A percentile compares a stretch with the other conserved stretches of the same genome.
These are phyloP conservation scores for Salvelinus sp. DNA, from an alignment of 2,113 vertebrate species.

Conservation along the genomic window DNA sequence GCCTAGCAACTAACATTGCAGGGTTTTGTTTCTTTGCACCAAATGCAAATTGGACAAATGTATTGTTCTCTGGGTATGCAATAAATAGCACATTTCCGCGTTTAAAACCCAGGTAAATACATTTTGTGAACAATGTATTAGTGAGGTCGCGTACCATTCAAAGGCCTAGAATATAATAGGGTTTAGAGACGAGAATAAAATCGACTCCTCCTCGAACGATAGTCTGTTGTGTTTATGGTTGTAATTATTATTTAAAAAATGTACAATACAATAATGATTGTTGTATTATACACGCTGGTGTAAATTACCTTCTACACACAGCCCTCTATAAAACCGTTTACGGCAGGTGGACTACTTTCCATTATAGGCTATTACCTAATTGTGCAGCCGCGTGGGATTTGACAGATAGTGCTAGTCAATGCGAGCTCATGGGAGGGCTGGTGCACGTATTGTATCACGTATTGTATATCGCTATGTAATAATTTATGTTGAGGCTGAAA, in stretches of 20 bases:
- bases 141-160: too few relatives aligned
- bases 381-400: conserved; percentile 20
- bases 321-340: background rate
- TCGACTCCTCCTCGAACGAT: background rate
- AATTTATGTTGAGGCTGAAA: too few relatives aligned
- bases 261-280: background rate
- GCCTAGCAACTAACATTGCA: conserved; percentile 45
- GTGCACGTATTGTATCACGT: too few relatives aligned
- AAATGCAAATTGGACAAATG: conserved; percentile 35
- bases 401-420: background rate
- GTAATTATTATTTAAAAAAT: too few relatives aligned
- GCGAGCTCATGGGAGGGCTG: too few relatives aligned
- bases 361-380: conserved; percentile 13
- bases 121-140: background rate
- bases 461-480: too few relatives aligned
- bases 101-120: conserved; percentile 7
- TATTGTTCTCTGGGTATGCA: conserved; percentile 56
- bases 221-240: background rate
- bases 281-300: background rate
- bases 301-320: background rate
- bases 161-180: background rate
- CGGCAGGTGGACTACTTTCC: background rate
- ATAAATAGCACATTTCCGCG: background rate
- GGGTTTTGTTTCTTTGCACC: conserved; percentile 32
- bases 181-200: conserved; percentile 26